These are phyloP conservation scores for Cepaea hortensis DNA, from an alignment of 2,888 invertebrate genomes.

Conservation along the genomic window DNA sequence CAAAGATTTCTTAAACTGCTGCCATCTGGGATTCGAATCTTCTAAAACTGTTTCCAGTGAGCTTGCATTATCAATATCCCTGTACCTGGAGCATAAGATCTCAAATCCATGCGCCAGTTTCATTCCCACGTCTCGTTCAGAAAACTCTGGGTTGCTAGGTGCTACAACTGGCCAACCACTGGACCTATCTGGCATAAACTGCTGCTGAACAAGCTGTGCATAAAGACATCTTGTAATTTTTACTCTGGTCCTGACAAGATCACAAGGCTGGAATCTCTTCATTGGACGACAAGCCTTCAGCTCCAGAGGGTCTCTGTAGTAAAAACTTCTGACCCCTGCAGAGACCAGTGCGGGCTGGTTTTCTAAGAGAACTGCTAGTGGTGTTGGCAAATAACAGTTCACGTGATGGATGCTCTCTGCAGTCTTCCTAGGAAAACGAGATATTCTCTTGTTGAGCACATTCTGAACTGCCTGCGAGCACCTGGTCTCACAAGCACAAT, in stretches of 20 bases:
- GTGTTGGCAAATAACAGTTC: slow-evolving; percentile 86
- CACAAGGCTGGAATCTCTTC: slow-evolving; percentile 88
- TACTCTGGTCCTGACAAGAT: slow-evolving; percentile 82
- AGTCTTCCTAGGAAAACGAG: slow-evolving; percentile 84
- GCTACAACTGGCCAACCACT: slow-evolving; percentile 87
- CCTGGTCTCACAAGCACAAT: slow-evolving; percentile 71
- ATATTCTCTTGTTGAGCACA: slow-evolving; percentile 80
- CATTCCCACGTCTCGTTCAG: slow-evolving; percentile 86
- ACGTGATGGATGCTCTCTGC: slow-evolving; percentile 84
- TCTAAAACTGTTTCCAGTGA: slow-evolving; percentile 31
- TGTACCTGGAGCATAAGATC: slow-evolving; percentile 81
- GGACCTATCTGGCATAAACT: slow-evolving; percentile 85
- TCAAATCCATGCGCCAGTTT: slow-evolving; percentile 91
- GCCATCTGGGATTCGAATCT: slow-evolving; percentile 79
- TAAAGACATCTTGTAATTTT: slow-evolving; percentile 93
- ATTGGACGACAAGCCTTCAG: slow-evolving; percentile 87
- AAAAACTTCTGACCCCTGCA: slow-evolving; percentile 89
- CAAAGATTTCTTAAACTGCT: slow-evolving; percentile 84
- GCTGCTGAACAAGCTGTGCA: slow-evolving; percentile 90
- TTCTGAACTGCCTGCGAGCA: slow-evolving; percentile 75
- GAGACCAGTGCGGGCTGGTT: slow-evolving; percentile 87
- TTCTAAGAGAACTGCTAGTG: slow-evolving; percentile 87
- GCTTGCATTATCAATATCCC: slow-evolving; percentile 1
- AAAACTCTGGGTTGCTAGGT: slow-evolving; percentile 81
- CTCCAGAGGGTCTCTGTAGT: slow-evolving; percentile 88